A percentile compares a stretch with the other conserved stretches of the same genome.
phyloP scores from a whole-genome alignment of 2,888 invertebrate species.

The Hirtodrosophila duncani region DNA sequence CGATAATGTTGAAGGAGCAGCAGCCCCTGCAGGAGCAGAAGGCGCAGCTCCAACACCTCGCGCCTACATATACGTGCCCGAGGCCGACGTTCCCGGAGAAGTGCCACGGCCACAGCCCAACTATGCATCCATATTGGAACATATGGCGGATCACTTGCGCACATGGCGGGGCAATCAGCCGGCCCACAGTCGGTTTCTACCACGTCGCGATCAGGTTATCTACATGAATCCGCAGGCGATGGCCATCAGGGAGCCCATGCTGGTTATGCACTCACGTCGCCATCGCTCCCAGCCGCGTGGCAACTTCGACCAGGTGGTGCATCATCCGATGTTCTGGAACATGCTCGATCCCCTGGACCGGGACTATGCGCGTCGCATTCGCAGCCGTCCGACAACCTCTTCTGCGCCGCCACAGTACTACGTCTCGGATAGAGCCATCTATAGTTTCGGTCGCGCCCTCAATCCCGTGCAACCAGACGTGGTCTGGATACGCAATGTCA shows the following conservation, averaged over 20 bases:
- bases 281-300: slow-evolving; percentile 35
- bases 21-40: slow-evolving; percentile 20
- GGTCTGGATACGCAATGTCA: slow-evolving; percentile 76
- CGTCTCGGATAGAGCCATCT: slow-evolving; percentile 77
- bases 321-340: slow-evolving; percentile 75
- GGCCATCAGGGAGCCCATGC: slow-evolving; percentile 25
- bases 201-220: slow-evolving; percentile 67
- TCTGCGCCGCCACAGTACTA: slow-evolving; percentile 29
- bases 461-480: slow-evolving; percentile 75
- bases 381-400: slow-evolving; percentile 21
- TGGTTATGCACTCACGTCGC: slow-evolving; percentile 46
- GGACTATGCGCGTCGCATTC: slow-evolving; percentile 40
- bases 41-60: slow-evolving; percentile 19
- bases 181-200: slow-evolving; percentile 60
- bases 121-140: slow-evolving; percentile 38
- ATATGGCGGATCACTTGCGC: slow-evolving; percentile 34
- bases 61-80: slow-evolving; percentile 44
- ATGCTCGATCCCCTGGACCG: slow-evolving; percentile 71
- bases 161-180: slow-evolving; percentile 51
- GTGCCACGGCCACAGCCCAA: slow-evolving; percentile 23
- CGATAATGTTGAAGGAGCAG: slow-evolving; percentile 20
- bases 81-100: slow-evolving; percentile 7
- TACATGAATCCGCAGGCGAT: slow-evolving; percentile 58
- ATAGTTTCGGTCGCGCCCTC: slow-evolving; percentile 75
- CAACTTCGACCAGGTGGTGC: slow-evolving; percentile 64